Conservation (phyloP, 2,797 vertebrate genomes). For the Denticeps clupeoides region DNA sequence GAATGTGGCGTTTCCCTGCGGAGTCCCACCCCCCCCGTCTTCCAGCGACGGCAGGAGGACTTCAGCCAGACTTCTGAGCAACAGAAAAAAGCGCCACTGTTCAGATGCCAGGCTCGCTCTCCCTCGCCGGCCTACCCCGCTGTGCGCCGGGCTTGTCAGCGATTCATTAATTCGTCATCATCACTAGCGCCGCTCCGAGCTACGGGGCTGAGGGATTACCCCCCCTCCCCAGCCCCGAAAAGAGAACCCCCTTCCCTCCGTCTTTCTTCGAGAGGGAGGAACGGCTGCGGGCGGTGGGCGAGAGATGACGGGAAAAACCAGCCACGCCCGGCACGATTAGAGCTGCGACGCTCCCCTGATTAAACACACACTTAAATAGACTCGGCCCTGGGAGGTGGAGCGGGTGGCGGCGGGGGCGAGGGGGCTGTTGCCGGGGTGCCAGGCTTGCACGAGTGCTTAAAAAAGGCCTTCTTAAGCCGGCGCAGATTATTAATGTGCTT, state of each 20-base stretch:
- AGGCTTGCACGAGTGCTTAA: constrained; percentile 23
- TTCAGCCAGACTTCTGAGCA: background rate
- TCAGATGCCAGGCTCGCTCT: constrained; percentile 17
- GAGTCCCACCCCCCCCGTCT: constrained; percentile 6
- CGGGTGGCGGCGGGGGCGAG: background rate
- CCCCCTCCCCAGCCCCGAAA: background rate
- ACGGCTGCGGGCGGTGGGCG: background rate
- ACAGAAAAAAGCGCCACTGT: constrained; percentile 23
- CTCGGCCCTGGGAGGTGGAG: constrained; percentile 9
- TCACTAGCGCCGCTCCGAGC: constrained; percentile 15
- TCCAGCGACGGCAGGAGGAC: background rate
- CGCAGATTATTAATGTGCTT: constrained; percentile 56
- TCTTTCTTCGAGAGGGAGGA: background rate
- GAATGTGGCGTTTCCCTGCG: background rate
- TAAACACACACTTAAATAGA: constrained; percentile 39
- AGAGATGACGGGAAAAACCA: constrained; percentile 4
- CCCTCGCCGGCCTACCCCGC: constrained; percentile 6
- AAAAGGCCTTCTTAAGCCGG: constrained; percentile 47
- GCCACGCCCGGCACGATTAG: constrained; percentile 22
- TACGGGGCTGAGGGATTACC: constrained; percentile 1
- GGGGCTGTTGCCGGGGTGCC: background rate
- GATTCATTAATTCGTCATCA: constrained; percentile 45
- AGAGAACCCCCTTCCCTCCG: no score
- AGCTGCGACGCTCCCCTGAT: constrained; percentile 29
- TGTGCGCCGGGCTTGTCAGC: constrained; percentile 34